Conservation (phyloP, 2,797 vertebrate species). For the Rhinoraja longicauda region DNA sequence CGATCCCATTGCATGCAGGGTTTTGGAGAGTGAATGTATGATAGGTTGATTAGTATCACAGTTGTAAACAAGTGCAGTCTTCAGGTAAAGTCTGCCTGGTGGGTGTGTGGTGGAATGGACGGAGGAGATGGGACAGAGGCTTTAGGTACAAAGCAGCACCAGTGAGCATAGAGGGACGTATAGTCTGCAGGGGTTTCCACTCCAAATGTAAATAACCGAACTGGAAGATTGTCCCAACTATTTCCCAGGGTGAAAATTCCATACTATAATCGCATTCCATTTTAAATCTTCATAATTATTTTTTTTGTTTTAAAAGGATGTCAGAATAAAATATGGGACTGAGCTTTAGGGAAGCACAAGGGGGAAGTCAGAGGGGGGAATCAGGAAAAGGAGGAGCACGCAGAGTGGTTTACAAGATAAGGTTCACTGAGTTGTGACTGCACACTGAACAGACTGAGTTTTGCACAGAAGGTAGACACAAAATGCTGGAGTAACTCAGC, state of each 20-base stretch:
- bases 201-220: neutral
- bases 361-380: too few relatives aligned
- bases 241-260: neutral
- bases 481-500: too few relatives aligned
- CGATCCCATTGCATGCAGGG: neutral
- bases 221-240: neutral
- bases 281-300: neutral
- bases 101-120: neutral
- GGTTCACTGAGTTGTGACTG: too few relatives aligned
- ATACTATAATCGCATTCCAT: neutral
- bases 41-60: neutral
- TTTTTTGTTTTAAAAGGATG: neutral
- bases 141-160: neutral
- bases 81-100: neutral
- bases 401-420: neutral
- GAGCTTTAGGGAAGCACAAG: neutral
- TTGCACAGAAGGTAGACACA: too few relatives aligned
- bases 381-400: neutral
- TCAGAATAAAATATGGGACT: neutral
- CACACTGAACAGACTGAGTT: neutral
- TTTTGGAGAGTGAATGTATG: too few relatives aligned
- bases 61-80: neutral
- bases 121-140: neutral
- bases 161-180: neutral
- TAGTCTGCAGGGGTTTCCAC: neutral